These are phyloP conservation scores for Nephrocerus scutellatus DNA, from an alignment of 2,888 invertebrate genomes.

Conservation along the genomic window DNA sequence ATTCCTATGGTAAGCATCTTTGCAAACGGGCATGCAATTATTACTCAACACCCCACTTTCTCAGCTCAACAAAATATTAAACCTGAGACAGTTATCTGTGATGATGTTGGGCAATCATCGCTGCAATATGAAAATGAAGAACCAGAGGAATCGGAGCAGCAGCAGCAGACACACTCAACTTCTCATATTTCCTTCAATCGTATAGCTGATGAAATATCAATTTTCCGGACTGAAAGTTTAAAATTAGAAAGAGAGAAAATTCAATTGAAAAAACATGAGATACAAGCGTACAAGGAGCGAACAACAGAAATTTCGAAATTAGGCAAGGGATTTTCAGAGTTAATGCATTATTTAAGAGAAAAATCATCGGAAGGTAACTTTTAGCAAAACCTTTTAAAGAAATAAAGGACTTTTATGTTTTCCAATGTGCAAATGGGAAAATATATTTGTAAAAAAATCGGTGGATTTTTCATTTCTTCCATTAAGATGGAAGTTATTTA, in stretches of 20 bases:
- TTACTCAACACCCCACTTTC: too few relatives aligned
- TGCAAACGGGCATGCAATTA: too few relatives aligned
- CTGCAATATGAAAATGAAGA: too few relatives aligned
- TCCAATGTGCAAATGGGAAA: too few relatives aligned
- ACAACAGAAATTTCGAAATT: slow-evolving; percentile 13
- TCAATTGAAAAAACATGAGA: slow-evolving; percentile 7
- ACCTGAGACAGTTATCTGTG: slow-evolving; percentile 9
- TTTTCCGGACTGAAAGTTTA: slow-evolving; percentile 10
- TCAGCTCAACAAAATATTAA: too few relatives aligned
- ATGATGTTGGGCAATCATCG: neutral
- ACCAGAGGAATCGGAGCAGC: too few relatives aligned
- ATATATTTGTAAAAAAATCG: too few relatives aligned
- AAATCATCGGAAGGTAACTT: neutral
- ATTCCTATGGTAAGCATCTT: too few relatives aligned
- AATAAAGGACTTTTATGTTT: too few relatives aligned
- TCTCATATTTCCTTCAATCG: slow-evolving; percentile 1
- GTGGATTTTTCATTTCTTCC: too few relatives aligned
- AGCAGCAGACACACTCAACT: neutral
- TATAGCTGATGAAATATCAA: slow-evolving; percentile 8
- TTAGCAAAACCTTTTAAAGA: too few relatives aligned
- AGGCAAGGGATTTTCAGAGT: slow-evolving; percentile 5
- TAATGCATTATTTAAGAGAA: slow-evolving; percentile 6
- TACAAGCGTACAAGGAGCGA: slow-evolving; percentile 13
- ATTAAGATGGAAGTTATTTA: too few relatives aligned
- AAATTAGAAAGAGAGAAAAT: slow-evolving; percentile 10